Percentiles rank a stretch among this genome's conserved stretches.
Conservation (phyloP, 92 coral and sea anemone species). For the Paragorgia papillata region DNA sequence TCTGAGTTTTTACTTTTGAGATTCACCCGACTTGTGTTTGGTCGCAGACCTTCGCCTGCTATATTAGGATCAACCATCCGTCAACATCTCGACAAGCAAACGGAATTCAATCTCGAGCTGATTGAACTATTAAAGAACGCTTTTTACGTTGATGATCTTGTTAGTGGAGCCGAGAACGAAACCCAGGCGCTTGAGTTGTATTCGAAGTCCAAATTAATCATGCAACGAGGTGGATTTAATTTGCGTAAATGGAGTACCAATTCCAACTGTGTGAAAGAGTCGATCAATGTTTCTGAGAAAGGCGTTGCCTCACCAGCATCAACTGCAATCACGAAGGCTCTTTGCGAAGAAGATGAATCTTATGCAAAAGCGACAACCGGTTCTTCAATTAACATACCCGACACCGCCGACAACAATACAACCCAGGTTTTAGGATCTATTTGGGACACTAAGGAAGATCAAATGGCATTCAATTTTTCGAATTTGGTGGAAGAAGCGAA, state of each 20-base stretch:
- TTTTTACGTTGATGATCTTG: conserved; percentile 42
- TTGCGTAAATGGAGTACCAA: conserved; percentile 26
- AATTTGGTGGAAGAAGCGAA: conserved; percentile 9
- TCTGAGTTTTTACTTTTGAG: conserved; percentile 8
- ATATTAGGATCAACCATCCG: conserved; percentile 36
- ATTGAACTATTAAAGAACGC: conserved; percentile 25
- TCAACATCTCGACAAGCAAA: conserved; percentile 30
- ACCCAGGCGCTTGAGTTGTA: conserved; percentile 5
- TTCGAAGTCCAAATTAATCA: not conserved
- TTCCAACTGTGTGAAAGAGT: conserved; percentile 9
- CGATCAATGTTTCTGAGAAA: not conserved
- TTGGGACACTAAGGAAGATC: conserved; percentile 56
- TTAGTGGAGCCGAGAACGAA: conserved; percentile 39
- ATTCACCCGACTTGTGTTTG: conserved; percentile 39
- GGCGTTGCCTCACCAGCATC: not conserved
- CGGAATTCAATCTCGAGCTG: conserved; percentile 29
- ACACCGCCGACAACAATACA: conserved; percentile 26
- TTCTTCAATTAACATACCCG: conserved; percentile 17
- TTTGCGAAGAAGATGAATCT: conserved; percentile 32
- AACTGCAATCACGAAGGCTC: not conserved
- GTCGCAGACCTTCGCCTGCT: conserved; percentile 41
- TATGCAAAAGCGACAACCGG: conserved; percentile 45
- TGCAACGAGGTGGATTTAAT: conserved; percentile 19
- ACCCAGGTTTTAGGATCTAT: conserved; percentile 58
- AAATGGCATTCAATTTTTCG: conserved; percentile 37